Base-by-base conservation (phyloP, 2,888 invertebrate species). In the Mycalesis mineus region DNA sequence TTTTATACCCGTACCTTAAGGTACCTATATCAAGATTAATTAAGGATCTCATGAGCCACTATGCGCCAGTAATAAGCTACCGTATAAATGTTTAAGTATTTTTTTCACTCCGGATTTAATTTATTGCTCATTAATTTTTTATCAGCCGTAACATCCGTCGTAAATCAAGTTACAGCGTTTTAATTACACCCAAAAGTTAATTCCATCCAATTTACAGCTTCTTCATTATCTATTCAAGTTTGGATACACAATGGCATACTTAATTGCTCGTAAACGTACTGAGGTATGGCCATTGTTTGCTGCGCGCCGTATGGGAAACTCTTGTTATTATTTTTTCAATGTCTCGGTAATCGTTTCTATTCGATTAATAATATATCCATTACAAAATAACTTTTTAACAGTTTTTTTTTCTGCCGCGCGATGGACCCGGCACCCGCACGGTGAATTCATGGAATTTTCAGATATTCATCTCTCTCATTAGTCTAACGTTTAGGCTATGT, bases 191-290 rank as follows among this genome's bases (percentile, higher is more conserved):
- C 47, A 28, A 17, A 33, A 49, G 53, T 57, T 49, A 49, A 60
- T 56, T 37, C n/a, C 13, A 53, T 52, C 48, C 54, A 55, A 60
- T 61, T 58, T 55, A 61, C 37, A 15, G 17, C 41, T 42, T 37
- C 45, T 53, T 59, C 54, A 59, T 48, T 61, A 59, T 47, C 50
- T 57, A 58, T 54, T 51, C 59, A 47, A 55, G 44, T 54, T 59
- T 41, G 15, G 33, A 42, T 52, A 58, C 50, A 50, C 60, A 44
- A 50, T 56, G 50, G 54, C 31, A 31, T 17, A 47, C 47, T 59
- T 62, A 59, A 62, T 59, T 54, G 54, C 37, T 59, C 56, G 57
- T 62, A 41, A 62, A 61, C 42, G 39, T 40, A 55, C 42, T 47
- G 48, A 40, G 50, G 36, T 50, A n/a, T 33, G 45, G 41, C 33